Base-by-base conservation (phyloP, 1,140 invertebrate genomes). In the Danaus melanippus region DNA sequence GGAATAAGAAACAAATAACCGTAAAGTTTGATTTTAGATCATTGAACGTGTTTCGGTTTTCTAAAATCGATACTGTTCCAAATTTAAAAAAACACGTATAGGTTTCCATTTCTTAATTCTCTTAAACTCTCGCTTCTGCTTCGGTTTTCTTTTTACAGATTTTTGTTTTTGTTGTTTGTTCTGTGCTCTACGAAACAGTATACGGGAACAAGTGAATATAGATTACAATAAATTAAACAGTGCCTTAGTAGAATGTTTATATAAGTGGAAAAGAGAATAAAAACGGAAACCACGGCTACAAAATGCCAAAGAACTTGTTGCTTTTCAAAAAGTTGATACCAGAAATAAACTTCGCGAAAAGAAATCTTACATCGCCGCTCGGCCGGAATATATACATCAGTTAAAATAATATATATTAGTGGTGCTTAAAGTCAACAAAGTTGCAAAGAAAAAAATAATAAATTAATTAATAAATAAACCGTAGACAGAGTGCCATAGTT, bases 321-420 rank as follows among this genome's bases (percentile, higher is more conserved):
- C 81, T 81, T 62, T 86, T 82, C 71, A 86, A 86, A 78, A 86
- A 86, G 74, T 67, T 86, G 73, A 86, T 86, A 75, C 79, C 79
- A 56, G 84, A 86, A 77, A 64, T 86, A 59, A 86, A 86, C 67
- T 84, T 86, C 67, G 77, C 84, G 42, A 86, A 86, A 75, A 79
- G 84, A 70, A 86, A 84, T 75, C 75, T 84, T 56, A 86, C 81
- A 46, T 74, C 79, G 62, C 78, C 78, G 11, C 66, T 85, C 46
- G 79, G 79, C 62, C 78, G 79, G 58, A 81, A 80, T 67, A 86
- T 86, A 80, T 84, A 64, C 69, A 86, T 86, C 76, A 86, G 83
- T 74, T 86, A 83, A 84, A 67, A 63, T 51, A 65, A 32, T 32
- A 32, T 32, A 32, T 32, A 60, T 63, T 42, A 65, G 56, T 66